Conservation (phyloP, 2,888 invertebrate genomes). For the Apotomis betuletana region DNA sequence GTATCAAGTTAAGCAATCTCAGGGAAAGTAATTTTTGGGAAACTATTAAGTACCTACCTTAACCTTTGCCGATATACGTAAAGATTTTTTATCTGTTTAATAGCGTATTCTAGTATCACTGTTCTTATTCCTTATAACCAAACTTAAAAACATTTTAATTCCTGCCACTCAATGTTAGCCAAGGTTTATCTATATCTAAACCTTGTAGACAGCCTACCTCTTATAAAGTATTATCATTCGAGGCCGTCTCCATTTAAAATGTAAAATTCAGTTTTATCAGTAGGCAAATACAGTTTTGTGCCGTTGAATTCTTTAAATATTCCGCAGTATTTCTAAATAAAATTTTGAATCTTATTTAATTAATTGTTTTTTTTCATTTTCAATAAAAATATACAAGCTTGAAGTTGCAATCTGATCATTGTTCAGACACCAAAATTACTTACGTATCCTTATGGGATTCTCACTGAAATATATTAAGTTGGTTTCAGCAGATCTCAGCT, state of each 20-base stretch:
- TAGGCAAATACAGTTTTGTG: neutral
- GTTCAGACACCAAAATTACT: too few species aligned
- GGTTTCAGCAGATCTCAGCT: too few species aligned
- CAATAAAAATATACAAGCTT: too few species aligned
- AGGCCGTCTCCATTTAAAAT: constrained; percentile 15
- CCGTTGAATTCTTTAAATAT: neutral
- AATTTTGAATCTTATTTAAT: too few species aligned
- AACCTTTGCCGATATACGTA: neutral
- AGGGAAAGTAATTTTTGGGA: constrained; percentile 36
- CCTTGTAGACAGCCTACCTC: constrained; percentile 21
- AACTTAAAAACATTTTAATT: neutral
- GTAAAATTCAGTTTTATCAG: constrained; percentile 14
- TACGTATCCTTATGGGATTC: too few species aligned
- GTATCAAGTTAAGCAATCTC: constrained; percentile 42
- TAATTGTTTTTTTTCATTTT: too few species aligned
- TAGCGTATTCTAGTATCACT: too few species aligned
- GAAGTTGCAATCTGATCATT: too few species aligned
- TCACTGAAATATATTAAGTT: too few species aligned
- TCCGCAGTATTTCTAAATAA: neutral
- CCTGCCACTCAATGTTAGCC: constrained; percentile 4
- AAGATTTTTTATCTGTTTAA: neutral
- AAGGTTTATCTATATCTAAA: constrained; percentile 22
- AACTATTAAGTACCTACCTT: neutral
- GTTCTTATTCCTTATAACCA: too few species aligned
- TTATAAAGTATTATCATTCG: constrained; percentile 30